phyloP scores from a whole-genome alignment of 1,140 invertebrate species.

The Ceratosolen solmsi region DNA sequence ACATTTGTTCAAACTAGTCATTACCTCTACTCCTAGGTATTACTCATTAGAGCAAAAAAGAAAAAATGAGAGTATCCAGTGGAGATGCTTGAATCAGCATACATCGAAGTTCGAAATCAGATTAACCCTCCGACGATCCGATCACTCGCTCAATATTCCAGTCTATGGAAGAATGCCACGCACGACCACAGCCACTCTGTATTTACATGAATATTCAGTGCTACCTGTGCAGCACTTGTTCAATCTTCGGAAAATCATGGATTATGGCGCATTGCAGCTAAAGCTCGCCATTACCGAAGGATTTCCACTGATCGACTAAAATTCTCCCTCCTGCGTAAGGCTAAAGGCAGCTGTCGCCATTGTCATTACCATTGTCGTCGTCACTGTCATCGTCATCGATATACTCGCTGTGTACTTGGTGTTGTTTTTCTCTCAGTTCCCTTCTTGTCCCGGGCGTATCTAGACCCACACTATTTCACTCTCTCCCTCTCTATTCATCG shows the following conservation, averaged over 20 bases:
- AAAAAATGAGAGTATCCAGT: background rate
- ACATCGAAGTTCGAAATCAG: background rate
- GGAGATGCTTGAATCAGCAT: background rate
- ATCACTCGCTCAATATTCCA: constrained; percentile 28
- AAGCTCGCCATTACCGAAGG: constrained; percentile 17
- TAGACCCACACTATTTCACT: too few relatives aligned
- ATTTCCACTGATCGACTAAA: constrained; percentile 49
- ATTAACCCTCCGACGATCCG: background rate
- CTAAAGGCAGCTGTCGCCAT: constrained; percentile 47
- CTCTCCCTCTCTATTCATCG: background rate
- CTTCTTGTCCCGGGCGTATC: background rate
- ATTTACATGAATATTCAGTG: constrained; percentile 49
- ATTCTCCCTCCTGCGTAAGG: background rate
- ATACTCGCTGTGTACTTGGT: constrained; percentile 27
- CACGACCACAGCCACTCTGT: background rate
- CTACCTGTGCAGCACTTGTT: constrained; percentile 20
- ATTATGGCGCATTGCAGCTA: constrained; percentile 28
- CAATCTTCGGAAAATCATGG: constrained; percentile 33
- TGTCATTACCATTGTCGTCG: constrained; percentile 3
- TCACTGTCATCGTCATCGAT: background rate
- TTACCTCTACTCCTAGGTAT: background rate
- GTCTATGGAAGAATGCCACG: constrained; percentile 15
- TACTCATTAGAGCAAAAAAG: background rate
- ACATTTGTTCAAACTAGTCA: background rate
- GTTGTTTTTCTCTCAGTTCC: background rate